Base-by-base conservation (phyloP, 2,797 vertebrate species). In the Eulemur mongoz region DNA sequence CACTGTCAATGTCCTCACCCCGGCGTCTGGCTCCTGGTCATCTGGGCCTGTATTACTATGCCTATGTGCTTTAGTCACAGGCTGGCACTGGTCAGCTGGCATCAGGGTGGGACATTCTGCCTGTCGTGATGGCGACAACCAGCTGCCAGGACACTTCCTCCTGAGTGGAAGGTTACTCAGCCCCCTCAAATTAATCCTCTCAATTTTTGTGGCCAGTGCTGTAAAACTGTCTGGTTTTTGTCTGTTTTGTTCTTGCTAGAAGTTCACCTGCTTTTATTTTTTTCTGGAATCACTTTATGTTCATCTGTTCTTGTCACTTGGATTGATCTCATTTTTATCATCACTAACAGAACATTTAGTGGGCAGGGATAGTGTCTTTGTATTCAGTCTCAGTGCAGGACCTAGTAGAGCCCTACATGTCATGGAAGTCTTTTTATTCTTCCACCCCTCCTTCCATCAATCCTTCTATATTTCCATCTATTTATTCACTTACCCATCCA, bases 241-340 rank as follows among this genome's bases (percentile, higher is more conserved):
- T 43, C 5, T 40, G 30, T 52, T 95, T 84, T 54, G 27, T 89
- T 93, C 52, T 80, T 81, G 11, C 27, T 45, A 40, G 25, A 59
- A 69, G 54, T 6, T 85, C 40, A 45, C 40, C 30, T 84, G 15
- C 38, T 76, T 70, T 80, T 40, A 23, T 79, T 82, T 54, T 57
- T 38, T 80, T 48, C 70, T 88, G 50, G 54, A 75, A 70, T 80
- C 38, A 81, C 59, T 84, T 95, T 91, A 59, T 78, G 45, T 82
- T 85, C 9, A 69, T 87, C 3, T 67, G 22, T 83, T 52, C 38
- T 40, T 91, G 17, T 67, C 35, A 72, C 20, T 79, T 75, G 50
- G 14, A 59, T 52, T 70, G 23, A 52, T 67, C 30, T 67, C n/a
- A 54, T 91, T 87, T 91, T 82, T n/a, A 40, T 93, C 2, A 45